These are phyloP conservation scores for Morpho achilles DNA, from an alignment of 2,888 invertebrate genomes.

Conservation along the genomic window DNA sequence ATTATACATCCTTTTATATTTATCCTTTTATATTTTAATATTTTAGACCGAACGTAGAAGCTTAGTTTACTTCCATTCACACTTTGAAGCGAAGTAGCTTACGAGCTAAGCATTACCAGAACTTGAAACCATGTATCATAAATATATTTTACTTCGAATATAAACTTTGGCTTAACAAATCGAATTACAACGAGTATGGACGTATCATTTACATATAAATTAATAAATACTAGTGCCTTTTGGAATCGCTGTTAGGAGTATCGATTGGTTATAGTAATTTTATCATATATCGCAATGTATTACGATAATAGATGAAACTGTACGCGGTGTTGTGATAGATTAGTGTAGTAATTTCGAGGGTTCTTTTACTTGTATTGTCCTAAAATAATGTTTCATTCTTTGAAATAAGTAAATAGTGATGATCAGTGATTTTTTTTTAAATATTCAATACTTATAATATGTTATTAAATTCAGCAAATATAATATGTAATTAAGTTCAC, in stretches of 20 bases:
- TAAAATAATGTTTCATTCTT: too few species aligned
- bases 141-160: conserved; percentile 2
- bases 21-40: too few species aligned
- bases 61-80: background rate
- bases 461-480: background rate
- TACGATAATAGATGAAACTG: conserved; percentile 23
- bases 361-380: background rate
- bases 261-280: conserved; percentile 25
- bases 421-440: too few species aligned
- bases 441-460: background rate
- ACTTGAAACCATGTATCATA: background rate
- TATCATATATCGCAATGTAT: conserved; percentile 8
- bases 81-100: conserved; percentile 13
- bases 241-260: conserved; percentile 46
- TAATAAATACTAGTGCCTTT: conserved; percentile 57
- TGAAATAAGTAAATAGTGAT: too few species aligned
- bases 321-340: conserved; percentile 39
- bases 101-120: conserved; percentile 10
- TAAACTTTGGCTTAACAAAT: conserved; percentile 17
- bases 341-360: conserved; percentile 22
- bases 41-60: too few species aligned
- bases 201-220: conserved; percentile 46
- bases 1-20: too few species aligned
- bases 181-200: conserved; percentile 47
- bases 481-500: too few species aligned